Evolutionary conservation across 2,797 vertebrate genomes (phyloP).

Genomic region (Platyrinchus mystaceus): DNA sequence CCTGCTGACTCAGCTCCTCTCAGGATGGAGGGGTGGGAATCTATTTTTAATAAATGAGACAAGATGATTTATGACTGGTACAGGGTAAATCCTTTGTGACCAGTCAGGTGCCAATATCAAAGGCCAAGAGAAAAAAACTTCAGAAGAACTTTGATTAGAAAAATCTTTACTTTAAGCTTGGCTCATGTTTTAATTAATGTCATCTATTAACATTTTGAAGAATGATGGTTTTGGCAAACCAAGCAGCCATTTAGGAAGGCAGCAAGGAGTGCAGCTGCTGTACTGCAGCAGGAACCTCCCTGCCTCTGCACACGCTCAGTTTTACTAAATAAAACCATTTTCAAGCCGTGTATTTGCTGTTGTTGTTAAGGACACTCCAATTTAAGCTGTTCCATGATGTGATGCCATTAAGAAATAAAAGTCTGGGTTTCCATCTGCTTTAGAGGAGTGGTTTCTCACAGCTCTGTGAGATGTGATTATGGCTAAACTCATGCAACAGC

Average conservation of each 20-base stretch:
- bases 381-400: neutral
- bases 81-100: neutral
- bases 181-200: neutral
- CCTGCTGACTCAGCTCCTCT: neutral
- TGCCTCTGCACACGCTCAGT: neutral
- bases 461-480: neutral
- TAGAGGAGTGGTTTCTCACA: neutral
- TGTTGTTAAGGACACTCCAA: neutral
- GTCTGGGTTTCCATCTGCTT: neutral
- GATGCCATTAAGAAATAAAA: neutral
- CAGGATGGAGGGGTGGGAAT: neutral
- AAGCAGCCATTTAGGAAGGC: neutral
- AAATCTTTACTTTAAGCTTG: neutral
- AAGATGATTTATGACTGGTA: neutral
- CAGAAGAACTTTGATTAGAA: neutral
- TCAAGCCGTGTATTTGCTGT: neutral
- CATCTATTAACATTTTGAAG: slow-evolving; percentile 20
- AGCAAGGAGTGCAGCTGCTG: neutral
- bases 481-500: neutral
- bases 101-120: neutral
- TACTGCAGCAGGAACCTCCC: neutral
- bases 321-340: neutral
- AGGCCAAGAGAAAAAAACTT: neutral
- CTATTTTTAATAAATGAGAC: neutral
- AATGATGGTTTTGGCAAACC: slow-evolving; percentile 16